Evolutionary conservation across 2,113 vertebrate genomes (phyloP).

Genomic region (Epinephelus lanceolatus): DNA sequence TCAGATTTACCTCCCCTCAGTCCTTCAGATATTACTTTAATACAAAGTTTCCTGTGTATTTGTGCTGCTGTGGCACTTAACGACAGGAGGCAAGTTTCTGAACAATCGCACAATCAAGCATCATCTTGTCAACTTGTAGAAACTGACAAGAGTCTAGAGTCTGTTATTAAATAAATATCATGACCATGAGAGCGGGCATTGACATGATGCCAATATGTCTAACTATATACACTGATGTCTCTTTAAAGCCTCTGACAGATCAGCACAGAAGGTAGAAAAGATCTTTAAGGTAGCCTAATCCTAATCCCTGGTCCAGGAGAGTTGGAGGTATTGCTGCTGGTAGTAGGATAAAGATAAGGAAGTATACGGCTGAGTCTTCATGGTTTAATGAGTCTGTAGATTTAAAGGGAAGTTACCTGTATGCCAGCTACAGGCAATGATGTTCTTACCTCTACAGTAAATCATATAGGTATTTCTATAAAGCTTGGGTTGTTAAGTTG

Average conservation of each 20-base stretch:
- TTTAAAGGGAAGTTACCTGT: slow-evolving; percentile 32
- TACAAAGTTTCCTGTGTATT: not conserved
- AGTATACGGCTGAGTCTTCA: not conserved
- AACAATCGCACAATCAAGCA: not conserved
- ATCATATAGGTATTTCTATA: not conserved
- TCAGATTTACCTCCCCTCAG: not conserved
- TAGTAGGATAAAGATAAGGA: slow-evolving; percentile 14
- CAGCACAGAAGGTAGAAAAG: slow-evolving; percentile 44
- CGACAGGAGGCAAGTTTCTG: not conserved
- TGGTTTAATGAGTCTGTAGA: slow-evolving; percentile 9
- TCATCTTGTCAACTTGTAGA: not conserved
- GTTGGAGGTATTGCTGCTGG: slow-evolving; percentile 37
- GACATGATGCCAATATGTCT: not conserved
- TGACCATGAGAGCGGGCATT: not conserved
- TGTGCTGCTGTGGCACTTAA: slow-evolving; percentile 3
- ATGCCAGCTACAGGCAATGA: slow-evolving; percentile 45
- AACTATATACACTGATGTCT: slow-evolving; percentile 9
- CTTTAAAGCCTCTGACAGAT: slow-evolving; percentile 45
- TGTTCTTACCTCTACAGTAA: not conserved
- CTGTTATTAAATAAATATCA: not conserved
- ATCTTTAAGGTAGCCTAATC: slow-evolving; percentile 5
- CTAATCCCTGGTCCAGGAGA: slow-evolving; percentile 25
- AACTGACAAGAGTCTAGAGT: not conserved
- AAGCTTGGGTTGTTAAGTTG: not conserved
- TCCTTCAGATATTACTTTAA: not conserved